Base-by-base conservation (phyloP, 1,140 invertebrate genomes). In the Meteorus sp. region DNA sequence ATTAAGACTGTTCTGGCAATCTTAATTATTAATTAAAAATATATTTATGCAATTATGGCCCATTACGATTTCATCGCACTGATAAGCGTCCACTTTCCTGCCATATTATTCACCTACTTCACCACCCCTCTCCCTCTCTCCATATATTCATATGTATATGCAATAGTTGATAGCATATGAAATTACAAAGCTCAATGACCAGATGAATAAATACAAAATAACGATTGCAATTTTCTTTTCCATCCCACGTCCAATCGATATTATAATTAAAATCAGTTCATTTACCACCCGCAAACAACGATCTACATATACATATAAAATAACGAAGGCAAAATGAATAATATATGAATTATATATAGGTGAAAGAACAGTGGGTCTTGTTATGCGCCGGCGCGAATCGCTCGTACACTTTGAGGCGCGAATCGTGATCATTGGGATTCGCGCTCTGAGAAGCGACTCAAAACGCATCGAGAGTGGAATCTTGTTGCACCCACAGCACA, bases 1-100 rank as follows among this genome's bases (percentile, higher is more conserved):
- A 75, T 75, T 75, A 75, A 63, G 66, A 67, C 3, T 15, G 8
- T 39, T 59, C 56, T 61, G 56, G 66, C 63, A 72, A 74, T 74
- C 72, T 72, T 71, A 72, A 73, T 74, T 68, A 70, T 72, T 72
- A 71, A 75, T 75, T 72, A 72, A 74, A 68, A 72, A 73, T 75
- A 72, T 73, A 72, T 73, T 74, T 74, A 69, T 72, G 67, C 68
- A 72, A 71, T 74, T 73, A 71, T 68, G 61, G 62, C 43, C 68
- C 72, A 72, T 73, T 72, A 73, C 69, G 70, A 71, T 67, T 68
- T 59, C 48, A 55, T 44, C 44, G 20, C 45, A 39, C 37, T 61
- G 68, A 72, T 73, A 73, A 69, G 59, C 61, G 56, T 50, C 2
- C 15, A 17, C 8, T n/a, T 19, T 3, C n/a, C n/a, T 51, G 20